Base-by-base conservation (phyloP, 2,888 invertebrate species). In the Ormyrus nitidulus region DNA sequence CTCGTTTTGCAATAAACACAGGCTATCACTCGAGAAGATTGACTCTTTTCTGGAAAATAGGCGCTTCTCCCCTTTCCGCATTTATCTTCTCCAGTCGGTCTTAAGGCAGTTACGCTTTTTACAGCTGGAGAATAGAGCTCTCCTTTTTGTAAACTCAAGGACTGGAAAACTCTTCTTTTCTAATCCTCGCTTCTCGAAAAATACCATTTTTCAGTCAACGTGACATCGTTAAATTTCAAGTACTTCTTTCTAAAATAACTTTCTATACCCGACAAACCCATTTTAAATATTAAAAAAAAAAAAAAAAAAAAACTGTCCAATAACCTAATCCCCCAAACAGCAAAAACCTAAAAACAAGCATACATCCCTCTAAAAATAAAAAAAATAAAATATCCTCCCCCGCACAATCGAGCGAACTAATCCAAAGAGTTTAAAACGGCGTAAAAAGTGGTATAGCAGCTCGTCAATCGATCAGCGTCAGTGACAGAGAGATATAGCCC, bases 101-200 rank as follows among this genome's bases (percentile, higher is more conserved):
- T 75, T 68, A 66, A 66, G 68, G 75, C 75, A 75, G 59, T 75
- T 75, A 75, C 66, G 58, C 46, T 68, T 68, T 68, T 73, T 73
- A 73, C 44, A 64, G 64, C 64, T 73, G 5, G 54, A 73, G 64
- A 66, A 68, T 11, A 54, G 10, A n/a, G 6, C 13, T 11, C 48
- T 64, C 13, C 34, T 49, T 64, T 64, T 64, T 48, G 64, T 8
- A 49, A 64, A 64, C n/a, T 64, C 49, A 11, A 64, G 49, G 64
- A 49, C 48, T 2, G 13, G 64, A 46, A 64, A 46, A 48, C 8
- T 4, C 19, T 6, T n/a, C 51, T 51, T 51, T 10, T 44, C 34
- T 34, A 34, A 34, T 34, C 46, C 3, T 13, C n/a, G 6, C 13
- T 48, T n/a, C 6, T n/a, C 6, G 2, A 49, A 19, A 59, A 19